A percentile compares a stretch with the other conserved stretches of the same genome.
Evolutionary conservation across 2,113 vertebrate species (phyloP).

Genomic region (Malurus melanocephalus): DNA sequence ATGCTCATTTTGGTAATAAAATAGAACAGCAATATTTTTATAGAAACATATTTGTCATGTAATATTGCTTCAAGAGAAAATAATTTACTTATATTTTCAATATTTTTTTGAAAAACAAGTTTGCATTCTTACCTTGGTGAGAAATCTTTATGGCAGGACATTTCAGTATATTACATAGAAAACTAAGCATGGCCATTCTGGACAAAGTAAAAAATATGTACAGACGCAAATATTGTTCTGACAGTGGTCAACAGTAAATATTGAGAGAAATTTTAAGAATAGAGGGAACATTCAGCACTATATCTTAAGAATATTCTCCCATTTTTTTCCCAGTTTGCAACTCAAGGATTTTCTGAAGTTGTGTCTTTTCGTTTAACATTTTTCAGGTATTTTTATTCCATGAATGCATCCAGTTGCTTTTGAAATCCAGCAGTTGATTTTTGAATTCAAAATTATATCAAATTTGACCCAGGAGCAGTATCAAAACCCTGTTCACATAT

Average conservation of each 20-base stretch:
- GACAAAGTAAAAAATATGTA: background rate
- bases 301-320: background rate
- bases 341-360: background rate
- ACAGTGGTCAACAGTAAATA: background rate
- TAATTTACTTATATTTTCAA: background rate
- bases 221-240: background rate
- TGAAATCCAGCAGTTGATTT: background rate
- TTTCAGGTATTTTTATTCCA: background rate
- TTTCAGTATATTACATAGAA: background rate
- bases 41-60: background rate
- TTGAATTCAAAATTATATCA: background rate
- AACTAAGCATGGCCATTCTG: background rate
- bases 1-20: background rate
- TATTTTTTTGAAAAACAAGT: background rate
- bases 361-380: background rate
- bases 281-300: background rate
- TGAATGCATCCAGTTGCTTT: background rate
- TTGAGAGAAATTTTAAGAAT: background rate
- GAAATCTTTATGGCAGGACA: background rate
- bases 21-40: background rate
- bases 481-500: background rate
- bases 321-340: background rate
- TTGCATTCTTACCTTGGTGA: background rate
- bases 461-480: background rate
- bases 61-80: background rate